Percentiles rank a stretch among this genome's conserved stretches.
phyloP scores from a whole-genome alignment of 2,888 invertebrate genomes.

The Caenorhabditis wallacei region DNA sequence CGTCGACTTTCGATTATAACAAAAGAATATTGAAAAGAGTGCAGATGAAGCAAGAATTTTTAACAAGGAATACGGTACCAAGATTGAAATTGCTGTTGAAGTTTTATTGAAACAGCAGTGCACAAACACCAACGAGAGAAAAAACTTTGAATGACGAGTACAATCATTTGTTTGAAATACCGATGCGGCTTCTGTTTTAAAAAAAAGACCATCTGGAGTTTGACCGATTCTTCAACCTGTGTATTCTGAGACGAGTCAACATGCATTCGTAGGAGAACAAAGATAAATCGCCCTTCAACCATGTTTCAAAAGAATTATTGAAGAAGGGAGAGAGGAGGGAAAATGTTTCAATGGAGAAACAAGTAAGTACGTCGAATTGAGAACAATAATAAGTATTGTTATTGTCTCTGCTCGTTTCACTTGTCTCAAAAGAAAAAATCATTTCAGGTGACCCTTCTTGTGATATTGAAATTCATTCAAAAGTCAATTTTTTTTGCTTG shows the following conservation, averaged over 20 bases:
- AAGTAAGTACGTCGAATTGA: not conserved
- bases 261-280: not conserved
- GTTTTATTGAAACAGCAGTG: conserved; percentile 13
- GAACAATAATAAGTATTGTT: not conserved
- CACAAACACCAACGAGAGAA: not conserved
- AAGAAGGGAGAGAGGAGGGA: not conserved
- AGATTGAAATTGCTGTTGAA: not conserved
- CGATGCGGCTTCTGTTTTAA: conserved; percentile 1
- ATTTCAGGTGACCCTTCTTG: too few species aligned
- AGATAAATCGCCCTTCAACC: not conserved
- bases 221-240: conserved; percentile 8
- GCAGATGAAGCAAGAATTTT: conserved; percentile 4
- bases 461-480: too few species aligned
- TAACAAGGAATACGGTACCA: conserved; percentile 3
- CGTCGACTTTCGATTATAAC: conserved; percentile 1
- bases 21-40: conserved; percentile 3
- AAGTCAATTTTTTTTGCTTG: not conserved
- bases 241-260: not conserved
- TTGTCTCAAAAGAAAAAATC: too few species aligned
- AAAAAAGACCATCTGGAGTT: conserved; percentile 26
- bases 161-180: conserved; percentile 3
- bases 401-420: not conserved
- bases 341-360: not conserved
- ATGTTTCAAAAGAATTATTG: not conserved
- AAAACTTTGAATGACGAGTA: conserved; percentile 11